These are phyloP conservation scores for Oryzias celebensis DNA, from an alignment of 2,113 vertebrate species.

Conservation along the genomic window DNA sequence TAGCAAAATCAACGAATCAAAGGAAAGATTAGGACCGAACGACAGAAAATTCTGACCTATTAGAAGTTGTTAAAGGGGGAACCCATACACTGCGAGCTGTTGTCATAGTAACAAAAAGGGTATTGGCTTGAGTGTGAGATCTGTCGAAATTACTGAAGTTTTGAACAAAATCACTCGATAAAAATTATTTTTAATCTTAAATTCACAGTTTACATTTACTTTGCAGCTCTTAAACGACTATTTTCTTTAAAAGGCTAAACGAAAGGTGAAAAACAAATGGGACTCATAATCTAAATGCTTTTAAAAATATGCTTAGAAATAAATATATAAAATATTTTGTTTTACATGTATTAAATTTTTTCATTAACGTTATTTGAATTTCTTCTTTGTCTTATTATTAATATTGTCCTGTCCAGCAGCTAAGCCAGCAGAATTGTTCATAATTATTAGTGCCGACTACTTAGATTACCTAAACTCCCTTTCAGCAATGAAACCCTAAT, in stretches of 20 bases:
- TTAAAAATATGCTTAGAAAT: too few species aligned
- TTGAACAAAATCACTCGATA: background rate
- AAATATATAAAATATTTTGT: too few species aligned
- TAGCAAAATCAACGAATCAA: conserved; percentile 18
- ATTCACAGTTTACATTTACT: background rate
- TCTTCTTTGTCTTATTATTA: too few species aligned
- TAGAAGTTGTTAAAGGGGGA: background rate
- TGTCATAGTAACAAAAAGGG: conserved; percentile 51
- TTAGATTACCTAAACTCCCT: too few species aligned
- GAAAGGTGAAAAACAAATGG: background rate
- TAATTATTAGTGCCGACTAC: too few species aligned
- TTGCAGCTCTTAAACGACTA: too few species aligned
- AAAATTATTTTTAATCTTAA: background rate
- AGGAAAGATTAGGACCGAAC: background rate
- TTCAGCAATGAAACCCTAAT: too few species aligned
- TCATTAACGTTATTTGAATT: too few species aligned
- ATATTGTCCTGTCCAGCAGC: too few species aligned
- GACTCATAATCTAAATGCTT: too few species aligned
- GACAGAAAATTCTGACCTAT: conserved; percentile 31
- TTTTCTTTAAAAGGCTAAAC: background rate
- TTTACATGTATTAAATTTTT: background rate
- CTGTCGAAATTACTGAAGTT: background rate
- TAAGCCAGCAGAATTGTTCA: too few species aligned
- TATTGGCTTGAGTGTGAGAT: conserved; percentile 35
- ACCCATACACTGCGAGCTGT: conserved; percentile 17